Evolutionary conservation across 1,140 invertebrate species (phyloP).

Genomic region (Pogonus chalceus): DNA sequence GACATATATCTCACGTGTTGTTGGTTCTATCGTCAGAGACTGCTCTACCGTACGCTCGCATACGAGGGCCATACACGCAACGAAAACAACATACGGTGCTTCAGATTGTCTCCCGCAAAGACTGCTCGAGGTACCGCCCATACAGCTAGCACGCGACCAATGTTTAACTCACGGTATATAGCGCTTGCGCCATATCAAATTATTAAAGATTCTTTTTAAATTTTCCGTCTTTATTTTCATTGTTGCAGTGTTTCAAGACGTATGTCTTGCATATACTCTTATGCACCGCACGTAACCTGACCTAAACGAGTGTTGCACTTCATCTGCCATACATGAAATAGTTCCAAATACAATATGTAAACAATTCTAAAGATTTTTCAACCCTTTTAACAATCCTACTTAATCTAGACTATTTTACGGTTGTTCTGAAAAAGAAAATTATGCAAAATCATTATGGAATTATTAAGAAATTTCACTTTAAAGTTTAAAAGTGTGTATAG

Average conservation of each 20-base stretch:
- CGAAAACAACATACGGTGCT: conserved; percentile 13
- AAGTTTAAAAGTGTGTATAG: conserved; percentile 32
- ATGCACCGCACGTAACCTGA: conserved; percentile 25
- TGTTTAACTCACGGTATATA: conserved; percentile 19
- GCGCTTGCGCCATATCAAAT: background rate
- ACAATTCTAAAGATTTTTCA: conserved; percentile 9
- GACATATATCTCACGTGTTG: no score
- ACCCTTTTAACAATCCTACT: no score
- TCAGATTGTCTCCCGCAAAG: conserved; percentile 1
- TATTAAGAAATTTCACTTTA: no score
- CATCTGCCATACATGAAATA: conserved; percentile 19
- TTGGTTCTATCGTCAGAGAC: conserved; percentile 1
- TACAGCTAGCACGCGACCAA: conserved; percentile 20
- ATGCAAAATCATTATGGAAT: no score
- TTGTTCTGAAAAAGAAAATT: no score
- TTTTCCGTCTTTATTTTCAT: no score
- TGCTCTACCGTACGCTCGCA: conserved; percentile 15
- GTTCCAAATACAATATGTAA: conserved; percentile 11
- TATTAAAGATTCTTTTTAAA: no score
- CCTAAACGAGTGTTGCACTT: conserved; percentile 19
- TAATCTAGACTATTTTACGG: no score
- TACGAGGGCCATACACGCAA: conserved; percentile 13
- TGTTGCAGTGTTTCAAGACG: conserved; percentile 9
- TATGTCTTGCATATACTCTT: conserved; percentile 16
- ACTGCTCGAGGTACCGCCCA: background rate